Evolutionary conservation across 2,797 vertebrate genomes (phyloP).

Genomic region (Argentina silus): DNA sequence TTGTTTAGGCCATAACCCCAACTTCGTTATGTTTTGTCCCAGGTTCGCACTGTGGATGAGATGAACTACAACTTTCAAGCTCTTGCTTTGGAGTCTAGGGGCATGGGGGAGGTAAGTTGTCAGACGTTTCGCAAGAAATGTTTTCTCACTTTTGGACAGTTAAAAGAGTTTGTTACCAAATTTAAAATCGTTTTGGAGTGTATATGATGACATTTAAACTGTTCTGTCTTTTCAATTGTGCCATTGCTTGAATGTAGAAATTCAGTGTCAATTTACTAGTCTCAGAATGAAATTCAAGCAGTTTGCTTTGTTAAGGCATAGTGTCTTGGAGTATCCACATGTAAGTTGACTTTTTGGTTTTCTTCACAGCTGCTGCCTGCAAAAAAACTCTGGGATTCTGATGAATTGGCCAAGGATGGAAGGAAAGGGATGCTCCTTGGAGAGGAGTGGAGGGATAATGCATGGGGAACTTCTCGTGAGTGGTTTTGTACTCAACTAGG

Average conservation of each 20-base stretch:
- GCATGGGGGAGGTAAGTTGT: slow-evolving; percentile 95
- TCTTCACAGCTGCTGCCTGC: slow-evolving; percentile 89
- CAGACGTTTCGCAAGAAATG: background rate
- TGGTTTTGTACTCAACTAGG: slow-evolving; percentile 34
- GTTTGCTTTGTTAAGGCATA: too few species aligned
- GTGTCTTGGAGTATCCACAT: background rate
- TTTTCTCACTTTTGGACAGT: background rate
- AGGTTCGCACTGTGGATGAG: slow-evolving; percentile 94
- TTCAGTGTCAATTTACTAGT: background rate
- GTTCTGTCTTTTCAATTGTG: too few species aligned
- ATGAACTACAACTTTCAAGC: slow-evolving; percentile 99
- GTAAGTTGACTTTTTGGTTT: background rate
- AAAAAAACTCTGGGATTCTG: slow-evolving; percentile 99
- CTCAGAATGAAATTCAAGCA: too few species aligned
- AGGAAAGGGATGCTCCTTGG: slow-evolving; percentile 97
- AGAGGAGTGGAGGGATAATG: slow-evolving; percentile 96
- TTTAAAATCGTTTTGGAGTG: too few species aligned
- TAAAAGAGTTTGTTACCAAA: too few species aligned
- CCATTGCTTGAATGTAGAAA: background rate
- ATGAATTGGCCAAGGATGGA: slow-evolving; percentile 96
- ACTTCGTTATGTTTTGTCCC: slow-evolving; percentile 25
- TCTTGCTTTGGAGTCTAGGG: slow-evolving; percentile 96
- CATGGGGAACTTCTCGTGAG: slow-evolving; percentile 98
- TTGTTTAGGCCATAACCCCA: background rate
- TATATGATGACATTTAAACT: too few species aligned